Base-by-base conservation (phyloP, 2,113 vertebrate species). In the Poeciliopsis turrubarensis region DNA sequence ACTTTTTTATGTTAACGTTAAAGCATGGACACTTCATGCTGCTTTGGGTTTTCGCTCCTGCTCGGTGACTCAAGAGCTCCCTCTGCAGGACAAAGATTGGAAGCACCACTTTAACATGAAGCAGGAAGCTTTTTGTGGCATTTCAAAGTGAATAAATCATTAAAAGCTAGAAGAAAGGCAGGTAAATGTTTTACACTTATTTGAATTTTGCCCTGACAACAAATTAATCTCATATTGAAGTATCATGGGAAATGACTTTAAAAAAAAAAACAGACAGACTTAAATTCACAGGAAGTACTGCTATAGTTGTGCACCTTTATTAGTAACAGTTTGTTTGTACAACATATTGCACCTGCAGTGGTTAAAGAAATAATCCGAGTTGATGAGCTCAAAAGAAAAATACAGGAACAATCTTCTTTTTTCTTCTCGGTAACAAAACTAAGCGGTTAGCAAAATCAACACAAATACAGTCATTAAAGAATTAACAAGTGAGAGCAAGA, bases 221-320 rank as follows among this genome's bases (percentile, higher is more conserved):
- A 47, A 47, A 47, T 47, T 4, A 5, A 47, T 47, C 14, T 47
- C 15, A 17, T 47, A 47, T 47, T 47, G 5, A 47, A 19, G 44
- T 47, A 47, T 15, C 44, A 47, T 14, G 14, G 14, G 39, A 10
- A 41, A 41, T 41, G 1, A 15, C 39, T 41, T 41, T 4, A 41
- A 4, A 3, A 41, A 41, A 41, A 41, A 4, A 3, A 41, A 41
- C 14, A 47, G 44, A 17, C 5, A 47, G 4, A 2, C 6, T 19
- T 19, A 14, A 17, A 4, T 54, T 25, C 51, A 13, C 30, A 19
- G 4, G 22, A 64, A 39, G 15, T 37, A 51, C 30, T 41, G 31
- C 30, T 32, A 39, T 63, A 34, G 37, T 60, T 51, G 25, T 62
- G 30, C 26, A 32, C 68, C 47, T 93, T 94, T 93, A 93, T 93